These are phyloP conservation scores for Sebastes iracundus DNA, from an alignment of 2,797 vertebrate genomes.

Conservation along the genomic window DNA sequence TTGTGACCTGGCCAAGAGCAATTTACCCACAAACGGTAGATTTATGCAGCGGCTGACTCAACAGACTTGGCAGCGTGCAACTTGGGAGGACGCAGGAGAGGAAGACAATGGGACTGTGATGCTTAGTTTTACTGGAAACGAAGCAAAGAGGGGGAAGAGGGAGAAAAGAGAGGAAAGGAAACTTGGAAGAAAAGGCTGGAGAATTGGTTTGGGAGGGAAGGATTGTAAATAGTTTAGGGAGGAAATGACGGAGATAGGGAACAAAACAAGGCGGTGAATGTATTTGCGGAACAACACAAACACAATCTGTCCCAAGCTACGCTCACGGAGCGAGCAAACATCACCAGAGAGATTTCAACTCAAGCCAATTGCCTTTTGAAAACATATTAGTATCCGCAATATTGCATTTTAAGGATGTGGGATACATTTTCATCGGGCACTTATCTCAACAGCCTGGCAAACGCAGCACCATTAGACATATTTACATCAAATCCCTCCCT, in stretches of 20 bases:
- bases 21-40: conserved; percentile 25
- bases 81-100: conserved; percentile 33
- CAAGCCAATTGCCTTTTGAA: conserved; percentile 36
- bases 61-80: conserved; percentile 46
- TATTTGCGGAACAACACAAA: conserved; percentile 31
- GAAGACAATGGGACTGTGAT: conserved; percentile 48
- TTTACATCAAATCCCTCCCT: conserved; percentile 58
- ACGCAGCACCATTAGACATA: conserved; percentile 51
- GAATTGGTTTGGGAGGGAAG: conserved; percentile 14
- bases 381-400: conserved; percentile 28
- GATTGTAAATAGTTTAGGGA: conserved; percentile 33
- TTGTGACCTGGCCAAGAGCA: conserved; percentile 36
- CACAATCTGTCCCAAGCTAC: conserved; percentile 7
- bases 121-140: conserved; percentile 50
- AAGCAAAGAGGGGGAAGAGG: conserved; percentile 12
- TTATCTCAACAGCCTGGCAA: conserved; percentile 57
- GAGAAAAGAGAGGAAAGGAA: not conserved
- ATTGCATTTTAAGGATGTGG: conserved; percentile 43
- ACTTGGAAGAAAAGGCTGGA: not conserved
- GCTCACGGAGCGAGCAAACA: conserved; percentile 3
- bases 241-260: conserved; percentile 26
- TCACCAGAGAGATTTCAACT: conserved; percentile 27
- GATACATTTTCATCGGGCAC: conserved; percentile 48
- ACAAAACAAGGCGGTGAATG: conserved; percentile 39
- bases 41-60: conserved; percentile 56